A percentile compares a stretch with the other conserved stretches of the same genome.
phyloP scores from a whole-genome alignment of 2,888 invertebrate genomes.

The Trachelus iudaicus region DNA sequence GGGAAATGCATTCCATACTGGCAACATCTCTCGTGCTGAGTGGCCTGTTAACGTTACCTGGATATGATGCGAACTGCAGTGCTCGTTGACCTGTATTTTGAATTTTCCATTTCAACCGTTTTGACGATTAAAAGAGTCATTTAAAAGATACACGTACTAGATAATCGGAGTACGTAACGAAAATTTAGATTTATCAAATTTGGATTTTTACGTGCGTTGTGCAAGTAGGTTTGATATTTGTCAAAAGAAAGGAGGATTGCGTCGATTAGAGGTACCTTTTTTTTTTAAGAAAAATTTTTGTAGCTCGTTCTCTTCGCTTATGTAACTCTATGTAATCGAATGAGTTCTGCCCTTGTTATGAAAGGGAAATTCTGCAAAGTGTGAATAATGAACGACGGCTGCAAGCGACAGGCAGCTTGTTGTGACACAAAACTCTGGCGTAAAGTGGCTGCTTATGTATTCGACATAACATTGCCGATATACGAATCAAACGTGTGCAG shows the following conservation, averaged over 20 bases:
- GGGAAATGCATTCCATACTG: not conserved
- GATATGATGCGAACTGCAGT: not conserved
- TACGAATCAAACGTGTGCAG: not conserved
- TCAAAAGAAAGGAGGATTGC: not conserved
- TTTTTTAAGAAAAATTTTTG: not conserved
- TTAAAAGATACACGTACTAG: not conserved
- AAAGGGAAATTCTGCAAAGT: constrained; percentile 38
- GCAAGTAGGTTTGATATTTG: not conserved
- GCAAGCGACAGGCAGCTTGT: constrained; percentile 46
- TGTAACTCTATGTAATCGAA: constrained; percentile 1
- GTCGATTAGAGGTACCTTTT: not conserved
- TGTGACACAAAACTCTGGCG: constrained; percentile 41
- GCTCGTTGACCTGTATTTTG: not conserved
- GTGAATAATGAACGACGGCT: constrained; percentile 49
- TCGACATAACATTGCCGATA: not conserved
- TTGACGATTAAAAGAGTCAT: not conserved
- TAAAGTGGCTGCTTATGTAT: constrained; percentile 22
- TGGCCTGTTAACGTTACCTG: not conserved
- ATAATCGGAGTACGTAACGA: not conserved
- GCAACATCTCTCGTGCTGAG: not conserved
- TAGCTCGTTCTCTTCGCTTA: not conserved
- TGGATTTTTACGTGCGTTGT: not conserved
- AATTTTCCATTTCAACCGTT: not conserved
- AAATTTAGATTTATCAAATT: too few species aligned
- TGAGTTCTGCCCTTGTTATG: constrained; percentile 27